A percentile compares a stretch with the other conserved stretches of the same genome.
These are phyloP conservation scores for Lampropteryx suffumata DNA, from an alignment of 2,888 invertebrate species.

Conservation along the genomic window DNA sequence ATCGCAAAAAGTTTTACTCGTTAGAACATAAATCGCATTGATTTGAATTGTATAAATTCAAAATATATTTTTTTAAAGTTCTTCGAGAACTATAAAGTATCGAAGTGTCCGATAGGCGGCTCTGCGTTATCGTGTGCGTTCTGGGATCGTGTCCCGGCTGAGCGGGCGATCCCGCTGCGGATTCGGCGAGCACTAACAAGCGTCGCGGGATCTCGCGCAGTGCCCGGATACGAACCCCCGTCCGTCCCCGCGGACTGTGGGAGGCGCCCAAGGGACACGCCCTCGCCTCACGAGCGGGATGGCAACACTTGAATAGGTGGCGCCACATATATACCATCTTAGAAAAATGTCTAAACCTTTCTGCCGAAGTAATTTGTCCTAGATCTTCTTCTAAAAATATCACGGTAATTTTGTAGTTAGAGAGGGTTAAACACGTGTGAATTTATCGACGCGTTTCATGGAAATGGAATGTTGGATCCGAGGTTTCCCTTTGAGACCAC, in stretches of 20 bases:
- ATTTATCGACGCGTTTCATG: constrained; percentile 47
- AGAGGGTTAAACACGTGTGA: constrained; percentile 38
- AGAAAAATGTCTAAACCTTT: constrained; percentile 33
- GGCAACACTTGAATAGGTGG: constrained; percentile 65
- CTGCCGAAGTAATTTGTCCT: constrained; percentile 21
- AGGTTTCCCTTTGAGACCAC: constrained; percentile 73
- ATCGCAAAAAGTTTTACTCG: neutral
- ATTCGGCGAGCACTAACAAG: constrained; percentile 82
- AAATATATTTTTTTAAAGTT: constrained; percentile 20
- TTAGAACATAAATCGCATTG: neutral
- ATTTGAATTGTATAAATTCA: neutral
- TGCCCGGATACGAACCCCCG: constrained; percentile 80
- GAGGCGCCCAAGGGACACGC: constrained; percentile 82
- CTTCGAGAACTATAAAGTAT: constrained; percentile 34
- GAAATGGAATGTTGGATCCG: constrained; percentile 55
- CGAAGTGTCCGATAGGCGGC: constrained; percentile 66
- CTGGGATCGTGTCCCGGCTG: constrained; percentile 78
- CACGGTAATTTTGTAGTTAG: constrained; percentile 5
- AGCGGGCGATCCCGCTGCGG: constrained; percentile 82
- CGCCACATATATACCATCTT: constrained; percentile 58
- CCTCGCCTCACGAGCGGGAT: constrained; percentile 82
- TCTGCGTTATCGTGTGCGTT: constrained; percentile 78
- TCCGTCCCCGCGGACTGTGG: constrained; percentile 80
- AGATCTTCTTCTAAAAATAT: neutral
- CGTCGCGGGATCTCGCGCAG: constrained; percentile 80